Evolutionary conservation across 2,888 invertebrate species (phyloP), one percentile per base, ranked within the genome.

Genomic region (Notodonta dromedarius): DNA sequence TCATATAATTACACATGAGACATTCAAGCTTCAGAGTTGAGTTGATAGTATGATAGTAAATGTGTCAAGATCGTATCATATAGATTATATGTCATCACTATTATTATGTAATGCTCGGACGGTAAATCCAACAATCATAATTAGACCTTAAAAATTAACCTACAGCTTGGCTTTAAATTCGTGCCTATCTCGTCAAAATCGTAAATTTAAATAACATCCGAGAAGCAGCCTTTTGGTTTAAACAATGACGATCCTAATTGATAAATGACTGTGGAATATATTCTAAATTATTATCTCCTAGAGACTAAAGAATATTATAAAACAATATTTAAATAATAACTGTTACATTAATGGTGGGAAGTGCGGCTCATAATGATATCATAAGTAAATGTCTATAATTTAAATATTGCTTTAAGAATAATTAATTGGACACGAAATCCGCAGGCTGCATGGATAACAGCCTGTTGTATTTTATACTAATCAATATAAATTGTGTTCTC

Each of bases 161-260:
- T 91, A 92, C 83, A 91, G 90, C 91, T 91, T 92, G 90, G 91
- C 92, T 91, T 89, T 92, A 91, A 93, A 92, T 92, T 93, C 89
- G 88, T 92, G 91, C 92, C 90, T 80, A 83, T 88, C 89, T 91
- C 89, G 87, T 90, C 89, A 86, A 87, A 86, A 87, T 87, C 83
- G 81, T 89, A 85, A 84, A 84, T 86, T 88, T 88, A 87, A 85
- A 88, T 86, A 91, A 90, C 90, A 88, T 91, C 89, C 84, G 89
- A 92, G 90, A 93, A 92, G 93, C 92, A 92, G 92, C 90, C 91
- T 92, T 92, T 92, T 90, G 87, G 88, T 90, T 90, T 82, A 86
- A 89, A 90, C 83, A 84, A 86, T 81, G 82, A 90, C 77, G 69
- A 86, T 86, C 84, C 85, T 88, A 86, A 24, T 82, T 86, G 75